Evolutionary conservation across 2,888 invertebrate genomes (phyloP).

Genomic region (Clitarchus hookeri): DNA sequence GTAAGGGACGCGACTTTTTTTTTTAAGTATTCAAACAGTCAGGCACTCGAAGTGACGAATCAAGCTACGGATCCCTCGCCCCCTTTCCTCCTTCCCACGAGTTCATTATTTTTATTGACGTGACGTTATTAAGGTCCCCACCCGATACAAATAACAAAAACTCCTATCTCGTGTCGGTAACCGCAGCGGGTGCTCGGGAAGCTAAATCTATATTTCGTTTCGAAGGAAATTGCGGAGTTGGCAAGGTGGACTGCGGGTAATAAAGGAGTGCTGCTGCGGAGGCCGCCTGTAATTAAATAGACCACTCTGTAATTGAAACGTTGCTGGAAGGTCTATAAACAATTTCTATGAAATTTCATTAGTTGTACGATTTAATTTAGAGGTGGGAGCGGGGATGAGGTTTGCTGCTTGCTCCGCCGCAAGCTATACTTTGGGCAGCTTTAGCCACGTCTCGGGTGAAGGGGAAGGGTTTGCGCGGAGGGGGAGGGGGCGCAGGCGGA

Average conservation of each 20-base stretch:
- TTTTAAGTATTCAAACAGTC: too few species aligned
- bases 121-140: background rate
- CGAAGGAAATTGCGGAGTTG: background rate
- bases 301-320: constrained; percentile 38
- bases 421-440: constrained; percentile 15
- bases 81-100: background rate
- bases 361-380: constrained; percentile 38
- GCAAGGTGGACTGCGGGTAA: background rate
- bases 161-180: too few species aligned
- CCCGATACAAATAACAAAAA: background rate
- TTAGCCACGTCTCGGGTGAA: background rate
- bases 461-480: background rate
- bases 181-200: background rate
- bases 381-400: background rate
- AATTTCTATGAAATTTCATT: constrained; percentile 41
- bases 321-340: constrained; percentile 31
- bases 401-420: background rate
- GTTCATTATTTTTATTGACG: constrained; percentile 10
- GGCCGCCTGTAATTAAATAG: constrained; percentile 35
- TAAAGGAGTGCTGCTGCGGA: background rate
- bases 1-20: too few species aligned
- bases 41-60: too few species aligned
- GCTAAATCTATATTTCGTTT: constrained; percentile 7
- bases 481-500: constrained; percentile 1
- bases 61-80: too few species aligned